Base-by-base conservation (phyloP, 2,888 invertebrate genomes). In the Fabriciana adippe region DNA sequence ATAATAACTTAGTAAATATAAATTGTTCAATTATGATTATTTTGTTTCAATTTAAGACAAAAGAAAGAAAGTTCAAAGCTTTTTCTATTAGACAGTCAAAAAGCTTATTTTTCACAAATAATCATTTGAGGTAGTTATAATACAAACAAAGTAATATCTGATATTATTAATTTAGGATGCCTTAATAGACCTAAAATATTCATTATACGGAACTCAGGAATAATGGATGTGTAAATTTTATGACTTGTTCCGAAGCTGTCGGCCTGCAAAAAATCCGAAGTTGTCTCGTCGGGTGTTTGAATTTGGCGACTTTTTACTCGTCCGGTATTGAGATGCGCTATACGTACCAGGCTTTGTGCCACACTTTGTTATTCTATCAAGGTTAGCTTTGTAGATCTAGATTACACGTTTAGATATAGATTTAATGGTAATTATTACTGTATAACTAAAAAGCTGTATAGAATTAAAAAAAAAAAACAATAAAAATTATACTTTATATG, bases 221-320 rank as follows among this genome's bases (percentile, higher is more conserved):
- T 75, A 21, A 59, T 45, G 45, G 55, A 59, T 63, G 61, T 54
- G 61, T 55, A 61, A 67, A 59, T 71, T 69, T 71, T 71, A 71
- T 82, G 78, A 78, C 82, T 83, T 84, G 82, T 77, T 79, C 73
- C 69, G 69, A 74, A 75, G 72, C 69, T 72, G 70, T 69, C 69
- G 64, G 55, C 26, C 54, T 50, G 63, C 71, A 78, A 78, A 78
- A 77, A 78, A 69, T 72, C 56, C 63, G 70, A 68, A 69, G 69
- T 71, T 68, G 73, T 70, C 76, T 73, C 70, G 75, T 74, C 73
- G 72, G 76, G 74, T 74, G 74, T 76, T 72, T 77, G 75, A 75
- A 77, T 77, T 80, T 80, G 76, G 77, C 79, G 75, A 80, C 71
- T 80, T 80, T 79, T 80, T 80, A 69, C 31, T 57, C 67, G 35